Conservation (phyloP, 2,797 vertebrate species). For the Macropodus opercularis region DNA sequence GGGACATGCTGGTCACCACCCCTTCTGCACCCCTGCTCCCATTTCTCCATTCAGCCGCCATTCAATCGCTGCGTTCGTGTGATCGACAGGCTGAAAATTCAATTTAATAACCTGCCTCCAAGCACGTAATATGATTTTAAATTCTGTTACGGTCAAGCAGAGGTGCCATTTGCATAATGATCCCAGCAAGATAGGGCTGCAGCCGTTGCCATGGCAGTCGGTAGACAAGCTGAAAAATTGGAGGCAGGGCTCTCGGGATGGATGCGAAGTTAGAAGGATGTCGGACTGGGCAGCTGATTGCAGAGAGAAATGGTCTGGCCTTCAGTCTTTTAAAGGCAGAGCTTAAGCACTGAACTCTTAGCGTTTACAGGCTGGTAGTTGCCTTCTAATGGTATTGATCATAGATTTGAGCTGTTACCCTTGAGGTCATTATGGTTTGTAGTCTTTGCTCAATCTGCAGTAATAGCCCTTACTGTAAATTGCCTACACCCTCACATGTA, state of each 20-base stretch:
- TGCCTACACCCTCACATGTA: slow-evolving; percentile 57
- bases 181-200: slow-evolving; percentile 84
- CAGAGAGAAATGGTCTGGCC: slow-evolving; percentile 46
- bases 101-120: slow-evolving; percentile 88
- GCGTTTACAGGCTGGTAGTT: slow-evolving; percentile 19
- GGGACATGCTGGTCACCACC: slow-evolving; percentile 5
- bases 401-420: slow-evolving; percentile 51
- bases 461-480: slow-evolving; percentile 46
- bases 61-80: slow-evolving; percentile 81
- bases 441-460: slow-evolving; percentile 47
- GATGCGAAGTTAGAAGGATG: slow-evolving; percentile 64
- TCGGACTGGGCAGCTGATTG: slow-evolving; percentile 60
- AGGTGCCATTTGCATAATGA: slow-evolving; percentile 89
- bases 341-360: slow-evolving; percentile 21
- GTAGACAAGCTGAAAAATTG: slow-evolving; percentile 77
- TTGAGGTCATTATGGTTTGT: slow-evolving; percentile 60
- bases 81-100: slow-evolving; percentile 86
- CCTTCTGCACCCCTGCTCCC: slow-evolving; percentile 43
- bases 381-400: slow-evolving; percentile 66
- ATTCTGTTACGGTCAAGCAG: slow-evolving; percentile 86
- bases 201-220: slow-evolving; percentile 87
- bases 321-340: slow-evolving; percentile 38
- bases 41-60: slow-evolving; percentile 67
- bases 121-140: slow-evolving; percentile 89
- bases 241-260: slow-evolving; percentile 72